A percentile compares a stretch with the other conserved stretches of the same genome.
phyloP scores from a whole-genome alignment of 2,113 vertebrate genomes.

The Helogale parvula region DNA sequence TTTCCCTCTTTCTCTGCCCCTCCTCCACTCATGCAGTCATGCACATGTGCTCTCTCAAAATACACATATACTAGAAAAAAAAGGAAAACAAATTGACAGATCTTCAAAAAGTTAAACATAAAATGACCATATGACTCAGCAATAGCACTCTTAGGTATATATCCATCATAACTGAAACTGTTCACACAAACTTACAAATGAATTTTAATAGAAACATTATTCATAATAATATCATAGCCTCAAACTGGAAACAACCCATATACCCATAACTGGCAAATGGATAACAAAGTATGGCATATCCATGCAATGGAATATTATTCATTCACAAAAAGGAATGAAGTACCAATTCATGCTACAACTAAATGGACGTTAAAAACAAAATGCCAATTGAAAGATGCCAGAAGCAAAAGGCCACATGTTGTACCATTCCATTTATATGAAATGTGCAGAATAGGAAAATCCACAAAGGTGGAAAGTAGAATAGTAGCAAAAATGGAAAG shows the following conservation, averaged over 20 bases:
- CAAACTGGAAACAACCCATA: neutral
- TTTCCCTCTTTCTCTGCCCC: too few species aligned
- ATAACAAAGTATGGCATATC: neutral
- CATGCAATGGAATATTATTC: neutral
- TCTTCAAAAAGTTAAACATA: neutral
- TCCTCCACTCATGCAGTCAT: too few species aligned
- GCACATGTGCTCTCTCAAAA: too few species aligned
- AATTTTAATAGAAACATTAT: constrained; percentile 26
- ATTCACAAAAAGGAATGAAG: neutral
- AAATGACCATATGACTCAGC: neutral
- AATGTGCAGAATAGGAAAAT: neutral
- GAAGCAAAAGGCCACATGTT: neutral
- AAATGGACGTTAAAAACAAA: neutral
- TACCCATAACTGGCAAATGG: neutral
- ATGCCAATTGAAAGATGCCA: neutral
- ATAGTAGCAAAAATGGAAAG: neutral
- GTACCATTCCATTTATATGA: neutral
- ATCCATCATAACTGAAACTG: neutral
- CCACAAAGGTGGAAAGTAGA: neutral
- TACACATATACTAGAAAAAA: too few species aligned
- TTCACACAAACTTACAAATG: neutral
- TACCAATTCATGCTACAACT: neutral
- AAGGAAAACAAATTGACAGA: neutral
- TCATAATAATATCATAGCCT: neutral
- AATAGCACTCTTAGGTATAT: neutral